Percentiles rank a stretch among this genome's conserved stretches.
These are phyloP conservation scores for Chiridota heheva DNA, from an alignment of 35 echinoderm and acorn worm species.

Conservation along the genomic window DNA sequence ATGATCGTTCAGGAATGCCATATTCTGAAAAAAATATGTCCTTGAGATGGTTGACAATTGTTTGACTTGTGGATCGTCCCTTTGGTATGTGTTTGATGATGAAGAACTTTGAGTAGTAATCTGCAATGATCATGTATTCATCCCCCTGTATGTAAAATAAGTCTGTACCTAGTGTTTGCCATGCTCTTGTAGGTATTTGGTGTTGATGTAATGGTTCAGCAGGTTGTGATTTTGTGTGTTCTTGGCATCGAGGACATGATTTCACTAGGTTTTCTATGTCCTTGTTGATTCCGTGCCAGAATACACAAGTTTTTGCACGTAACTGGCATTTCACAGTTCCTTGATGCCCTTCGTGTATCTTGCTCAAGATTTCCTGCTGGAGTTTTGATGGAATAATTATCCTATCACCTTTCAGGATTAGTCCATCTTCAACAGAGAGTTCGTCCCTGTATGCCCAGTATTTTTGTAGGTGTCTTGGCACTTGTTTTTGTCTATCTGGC, in stretches of 20 bases:
- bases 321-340: conserved; percentile 23
- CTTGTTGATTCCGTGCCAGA: conserved; percentile 27
- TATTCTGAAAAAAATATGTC: conserved; percentile 50
- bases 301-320: conserved; percentile 23
- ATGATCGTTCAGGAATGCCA: conserved; percentile 61
- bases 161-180: conserved; percentile 52
- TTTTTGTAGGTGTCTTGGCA: neutral
- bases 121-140: conserved; percentile 18
- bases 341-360: conserved; percentile 44
- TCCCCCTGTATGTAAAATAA: conserved; percentile 37
- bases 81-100: conserved; percentile 5
- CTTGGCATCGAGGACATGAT: conserved; percentile 33
- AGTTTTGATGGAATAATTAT: conserved; percentile 12
- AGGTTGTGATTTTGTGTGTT: too few species aligned
- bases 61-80: neutral
- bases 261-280: conserved; percentile 37
- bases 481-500: neutral
- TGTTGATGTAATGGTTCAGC: too few species aligned
- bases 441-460: conserved; percentile 39
- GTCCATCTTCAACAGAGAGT: conserved; percentile 23
- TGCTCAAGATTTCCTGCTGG: neutral
- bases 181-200: conserved; percentile 40
- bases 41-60: conserved; percentile 32
- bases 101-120: conserved; percentile 61
- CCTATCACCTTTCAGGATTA: conserved; percentile 19